Conservation (phyloP, 2,113 vertebrate species). For the Miniopterus natalensis region DNA sequence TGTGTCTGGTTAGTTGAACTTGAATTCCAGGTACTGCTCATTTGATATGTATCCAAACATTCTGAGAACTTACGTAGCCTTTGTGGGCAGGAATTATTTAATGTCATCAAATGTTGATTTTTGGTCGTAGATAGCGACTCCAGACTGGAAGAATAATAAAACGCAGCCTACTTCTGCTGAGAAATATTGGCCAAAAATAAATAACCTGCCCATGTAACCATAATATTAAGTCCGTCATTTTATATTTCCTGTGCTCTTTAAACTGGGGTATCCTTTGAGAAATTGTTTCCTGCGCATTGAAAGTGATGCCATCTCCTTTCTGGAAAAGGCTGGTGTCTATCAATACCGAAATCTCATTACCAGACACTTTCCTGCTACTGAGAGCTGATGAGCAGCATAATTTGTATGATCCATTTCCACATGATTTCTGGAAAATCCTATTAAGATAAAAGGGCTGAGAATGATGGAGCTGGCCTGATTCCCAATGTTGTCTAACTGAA, state of each 20-base stretch:
- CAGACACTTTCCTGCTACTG: conserved; percentile 62
- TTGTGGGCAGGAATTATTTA: not conserved
- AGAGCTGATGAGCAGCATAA: conserved; percentile 50
- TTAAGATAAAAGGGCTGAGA: conserved; percentile 72
- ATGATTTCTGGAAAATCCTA: conserved; percentile 70
- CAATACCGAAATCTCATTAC: conserved; percentile 72
- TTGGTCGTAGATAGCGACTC: not conserved
- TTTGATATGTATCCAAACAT: conserved; percentile 7
- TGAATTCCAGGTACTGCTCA: not conserved
- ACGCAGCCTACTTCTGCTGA: not conserved
- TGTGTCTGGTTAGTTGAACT: not conserved
- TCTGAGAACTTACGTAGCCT: not conserved
- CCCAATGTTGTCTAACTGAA: conserved; percentile 6
- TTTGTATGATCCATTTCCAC: conserved; percentile 57
- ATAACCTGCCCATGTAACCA: not conserved
- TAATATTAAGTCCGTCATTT: conserved; percentile 14
- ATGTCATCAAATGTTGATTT: conserved; percentile 36
- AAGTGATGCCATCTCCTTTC: conserved; percentile 72
- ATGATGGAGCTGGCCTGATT: conserved; percentile 48
- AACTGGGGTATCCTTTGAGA: conserved; percentile 45
- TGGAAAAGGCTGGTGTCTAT: conserved; percentile 66
- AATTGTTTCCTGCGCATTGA: conserved; percentile 65
- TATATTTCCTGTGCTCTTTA: conserved; percentile 44
- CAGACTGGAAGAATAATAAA: conserved; percentile 49
- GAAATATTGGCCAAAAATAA: conserved; percentile 61